Evolutionary conservation across 2,888 invertebrate species (phyloP), one percentile per base, ranked within the genome.

Genomic region (Trichopoda pennipes): DNA sequence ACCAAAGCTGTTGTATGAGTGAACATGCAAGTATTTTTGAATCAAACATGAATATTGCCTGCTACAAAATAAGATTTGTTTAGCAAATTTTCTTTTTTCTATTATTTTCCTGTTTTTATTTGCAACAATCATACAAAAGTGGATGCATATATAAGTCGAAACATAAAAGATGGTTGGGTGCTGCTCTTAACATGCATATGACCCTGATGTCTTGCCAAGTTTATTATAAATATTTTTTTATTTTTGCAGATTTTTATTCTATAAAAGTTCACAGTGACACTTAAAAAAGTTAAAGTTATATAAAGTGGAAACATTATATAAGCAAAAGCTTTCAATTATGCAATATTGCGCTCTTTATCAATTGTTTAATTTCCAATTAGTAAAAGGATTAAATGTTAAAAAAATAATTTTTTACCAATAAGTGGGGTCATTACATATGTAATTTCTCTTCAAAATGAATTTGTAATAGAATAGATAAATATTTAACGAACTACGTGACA

Each of bases 161-260:
- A 58, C 60, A 44, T 78, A n/a, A 23, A 72, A 53, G 72, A 66
- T 60, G 72, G 32, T 47, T 51, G 72, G 32, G 35, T 51, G 47
- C 69, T 73, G 60, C 72, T 72, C 66, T 78, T 73, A 58, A 66
- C 66, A 23, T 55, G 35, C 32, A 60, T 51, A 73, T 77, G 81
- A 81, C 77, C 81, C 81, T 81, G 81, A 81, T 69, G 73, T 51
- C 63, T 77, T 81, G 81, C 81, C 81, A 81, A 77, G 77, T 77
- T 81, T 75, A 75, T 51, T 38, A 12, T 3, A 35, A 35, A 35
- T 32, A 12, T 38, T 53, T 61, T 55, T 42, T 49, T 32, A 47
- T 53, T 72, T 60, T 35, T 14, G 16, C 9, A n/a, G 10, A 44
- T 28, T 35, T 28, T 51, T 17, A 61, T 69, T 63, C 32, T 64